Evolutionary conservation across 2,888 invertebrate species (phyloP), one percentile per base, ranked within the genome.

Genomic region (Elmis aenea): DNA sequence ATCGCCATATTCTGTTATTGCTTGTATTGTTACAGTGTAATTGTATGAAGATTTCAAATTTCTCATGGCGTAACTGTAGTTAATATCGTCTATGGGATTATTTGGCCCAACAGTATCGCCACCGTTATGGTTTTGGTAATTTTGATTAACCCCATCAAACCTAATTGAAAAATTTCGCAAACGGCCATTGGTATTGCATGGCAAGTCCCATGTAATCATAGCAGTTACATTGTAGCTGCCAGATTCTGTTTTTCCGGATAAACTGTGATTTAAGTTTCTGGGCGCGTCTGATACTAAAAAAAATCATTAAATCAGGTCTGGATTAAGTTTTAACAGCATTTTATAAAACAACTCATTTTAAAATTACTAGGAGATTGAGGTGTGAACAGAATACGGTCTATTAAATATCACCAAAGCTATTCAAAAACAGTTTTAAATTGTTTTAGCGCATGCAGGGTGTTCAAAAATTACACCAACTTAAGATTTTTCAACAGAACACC

Each of bases 121-220:
- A 5, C 12, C n/a, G 5, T 11, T 11, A 12, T 26, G n/a, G 3
- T 11, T 3, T 1, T 10, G 10, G 26, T 26, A 11, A 3, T 11
- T 3, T 1, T 10, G 10, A 5, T 4, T 12, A 12, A 18, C 8
- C 5, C 39, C 33, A 26, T 22, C 6, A 6, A 41, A 5, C 8
- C 1, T 24, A n/a, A 37, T 14, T 3, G 3, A 9, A n/a, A 44
- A 22, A 2, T 16, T 3, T 14, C 29, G 2, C 2, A 41, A 24
- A 10, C 4, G 3, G 9, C 44, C 48, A 24, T 42, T 34, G 1
- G 38, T 39, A 6, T 43, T 26, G 12, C 48, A 48, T 3, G 48
- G 48, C 25, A 37, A 22, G n/a, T 32, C 9, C 33, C 47, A 48
- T 6, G 3, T 22, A n/a, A 43, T 6, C 5, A n/a, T 32, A 11